These are phyloP conservation scores for Odontomachus brunneus DNA, from an alignment of 1,140 invertebrate genomes.

Conservation along the genomic window DNA sequence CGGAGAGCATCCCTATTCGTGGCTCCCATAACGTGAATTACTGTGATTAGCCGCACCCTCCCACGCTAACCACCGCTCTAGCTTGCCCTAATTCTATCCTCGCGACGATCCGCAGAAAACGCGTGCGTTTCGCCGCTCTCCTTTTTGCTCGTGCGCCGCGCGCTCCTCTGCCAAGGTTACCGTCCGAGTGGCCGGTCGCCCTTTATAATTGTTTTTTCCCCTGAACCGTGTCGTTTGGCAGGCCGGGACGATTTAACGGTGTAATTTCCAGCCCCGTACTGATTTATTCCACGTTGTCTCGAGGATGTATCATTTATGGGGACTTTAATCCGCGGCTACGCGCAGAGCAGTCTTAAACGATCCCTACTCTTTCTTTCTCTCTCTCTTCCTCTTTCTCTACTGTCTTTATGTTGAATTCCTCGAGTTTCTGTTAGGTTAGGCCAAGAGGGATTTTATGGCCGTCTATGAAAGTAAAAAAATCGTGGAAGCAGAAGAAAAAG, in stretches of 20 bases:
- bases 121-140: background rate
- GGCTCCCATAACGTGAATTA: conserved; percentile 77
- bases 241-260: conserved; percentile 38
- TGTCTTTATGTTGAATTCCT: conserved; percentile 14
- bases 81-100: conserved; percentile 74
- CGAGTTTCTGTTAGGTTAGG: background rate
- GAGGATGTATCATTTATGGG: conserved; percentile 46
- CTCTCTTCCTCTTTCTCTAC: background rate
- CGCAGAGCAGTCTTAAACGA: conserved; percentile 35
- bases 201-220: conserved; percentile 45
- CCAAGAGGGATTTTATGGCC: conserved; percentile 30
- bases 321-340: conserved; percentile 35
- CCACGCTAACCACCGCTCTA: conserved; percentile 79
- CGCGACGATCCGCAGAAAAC: conserved; percentile 37
- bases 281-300: conserved; percentile 40
- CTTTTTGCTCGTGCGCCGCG: conserved; percentile 42
- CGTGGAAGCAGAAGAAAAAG: background rate
- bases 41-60: conserved; percentile 79
- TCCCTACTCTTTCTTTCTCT: background rate
- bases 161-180: conserved; percentile 53
- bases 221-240: conserved; percentile 31
- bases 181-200: background rate
- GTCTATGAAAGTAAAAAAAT: conserved; percentile 10
- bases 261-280: conserved; percentile 50
- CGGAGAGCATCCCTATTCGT: conserved; percentile 63